These are phyloP conservation scores for Apolygus lucorum DNA, from an alignment of 1,140 invertebrate species.

Conservation along the genomic window DNA sequence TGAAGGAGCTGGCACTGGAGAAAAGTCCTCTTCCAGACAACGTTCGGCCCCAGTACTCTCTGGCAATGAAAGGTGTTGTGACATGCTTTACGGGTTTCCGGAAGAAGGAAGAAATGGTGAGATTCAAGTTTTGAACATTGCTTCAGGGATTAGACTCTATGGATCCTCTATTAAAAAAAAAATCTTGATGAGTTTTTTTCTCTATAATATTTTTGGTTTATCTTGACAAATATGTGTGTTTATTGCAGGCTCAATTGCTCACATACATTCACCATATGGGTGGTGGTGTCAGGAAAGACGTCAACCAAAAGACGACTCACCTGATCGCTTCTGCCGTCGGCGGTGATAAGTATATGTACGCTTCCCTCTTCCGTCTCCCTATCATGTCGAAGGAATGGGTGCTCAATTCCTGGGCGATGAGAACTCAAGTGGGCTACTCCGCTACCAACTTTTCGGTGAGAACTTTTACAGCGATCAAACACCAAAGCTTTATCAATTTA, in stretches of 20 bases:
- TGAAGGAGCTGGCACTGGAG: constrained; percentile 61
- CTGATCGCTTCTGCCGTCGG: constrained; percentile 77
- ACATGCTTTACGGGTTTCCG: constrained; percentile 85
- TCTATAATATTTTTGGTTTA: too few species aligned
- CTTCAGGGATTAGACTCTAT: too few species aligned
- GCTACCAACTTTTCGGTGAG: constrained; percentile 60
- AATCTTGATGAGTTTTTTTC: too few species aligned
- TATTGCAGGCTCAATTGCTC: constrained; percentile 62
- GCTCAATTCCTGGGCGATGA: constrained; percentile 67
- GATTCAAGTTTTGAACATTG: too few species aligned
- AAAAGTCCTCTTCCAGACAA: constrained; percentile 57
- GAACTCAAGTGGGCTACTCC: constrained; percentile 57
- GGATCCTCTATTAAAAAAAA: too few species aligned
- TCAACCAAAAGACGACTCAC: constrained; percentile 80
- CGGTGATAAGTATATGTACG: constrained; percentile 82
- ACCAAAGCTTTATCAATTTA: too few species aligned
- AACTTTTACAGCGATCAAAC: too few species aligned
- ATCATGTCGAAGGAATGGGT: constrained; percentile 86
- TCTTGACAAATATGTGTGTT: not conserved
- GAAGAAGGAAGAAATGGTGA: constrained; percentile 76
- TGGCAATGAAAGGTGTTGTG: constrained; percentile 73
- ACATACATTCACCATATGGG: constrained; percentile 88
- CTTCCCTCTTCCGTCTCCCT: constrained; percentile 77
- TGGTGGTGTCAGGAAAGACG: constrained; percentile 82
- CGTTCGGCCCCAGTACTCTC: constrained; percentile 71